A percentile compares a stretch with the other conserved stretches of the same genome.
These are phyloP conservation scores for Etheostoma nigrum DNA, from an alignment of 2,797 vertebrate species.

Conservation along the genomic window DNA sequence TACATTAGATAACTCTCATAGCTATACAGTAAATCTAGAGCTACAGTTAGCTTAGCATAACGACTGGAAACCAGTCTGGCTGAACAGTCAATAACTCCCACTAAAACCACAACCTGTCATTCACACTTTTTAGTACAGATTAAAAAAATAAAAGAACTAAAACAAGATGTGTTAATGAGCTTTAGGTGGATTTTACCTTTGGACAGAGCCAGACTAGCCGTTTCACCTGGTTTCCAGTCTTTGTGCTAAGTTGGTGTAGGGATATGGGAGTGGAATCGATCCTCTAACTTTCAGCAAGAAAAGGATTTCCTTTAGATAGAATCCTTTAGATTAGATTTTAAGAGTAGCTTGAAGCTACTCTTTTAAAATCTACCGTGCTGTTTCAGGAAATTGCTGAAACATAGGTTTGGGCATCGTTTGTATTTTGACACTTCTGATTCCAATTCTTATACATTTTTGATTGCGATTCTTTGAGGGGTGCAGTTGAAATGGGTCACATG, in stretches of 20 bases:
- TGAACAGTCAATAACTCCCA: not conserved
- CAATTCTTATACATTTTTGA: no score
- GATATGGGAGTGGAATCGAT: no score
- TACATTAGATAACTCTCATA: not conserved
- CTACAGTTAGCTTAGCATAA: conserved; percentile 2
- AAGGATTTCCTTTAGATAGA: no score
- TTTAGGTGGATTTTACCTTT: not conserved
- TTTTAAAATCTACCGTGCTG: not conserved
- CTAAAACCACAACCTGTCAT: not conserved
- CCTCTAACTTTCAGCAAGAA: not conserved
- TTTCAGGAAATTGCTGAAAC: no score
- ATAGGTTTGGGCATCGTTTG: no score
- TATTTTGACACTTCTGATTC: no score
- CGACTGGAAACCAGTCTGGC: not conserved
- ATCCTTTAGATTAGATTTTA: no score
- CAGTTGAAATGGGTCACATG: no score
- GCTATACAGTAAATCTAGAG: not conserved
- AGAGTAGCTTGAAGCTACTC: no score
- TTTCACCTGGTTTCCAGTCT: not conserved
- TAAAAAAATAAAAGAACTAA: no score
- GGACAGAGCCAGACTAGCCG: not conserved
- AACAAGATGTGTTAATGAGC: not conserved
- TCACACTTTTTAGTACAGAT: not conserved
- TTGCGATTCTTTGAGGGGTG: no score
- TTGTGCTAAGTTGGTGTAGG: not conserved